These are phyloP conservation scores for Coenobita brevimanus DNA, from an alignment of 1,140 invertebrate genomes.

Conservation along the genomic window DNA sequence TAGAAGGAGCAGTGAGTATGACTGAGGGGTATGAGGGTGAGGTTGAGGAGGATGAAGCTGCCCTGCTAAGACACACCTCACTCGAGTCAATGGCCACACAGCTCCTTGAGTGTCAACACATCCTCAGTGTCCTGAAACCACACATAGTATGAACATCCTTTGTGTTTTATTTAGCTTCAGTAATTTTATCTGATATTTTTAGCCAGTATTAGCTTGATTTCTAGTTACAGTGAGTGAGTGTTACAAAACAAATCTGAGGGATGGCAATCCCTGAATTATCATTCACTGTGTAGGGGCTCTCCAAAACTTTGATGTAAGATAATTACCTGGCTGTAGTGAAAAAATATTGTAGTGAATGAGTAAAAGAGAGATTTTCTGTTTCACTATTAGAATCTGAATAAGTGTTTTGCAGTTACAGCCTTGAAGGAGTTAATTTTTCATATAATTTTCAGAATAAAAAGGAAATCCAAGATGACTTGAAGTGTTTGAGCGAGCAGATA, in stretches of 20 bases:
- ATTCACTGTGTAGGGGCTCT: too few species aligned
- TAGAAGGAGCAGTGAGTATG: too few species aligned
- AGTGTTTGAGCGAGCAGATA: constrained; percentile 28
- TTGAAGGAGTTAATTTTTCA: neutral
- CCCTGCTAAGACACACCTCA: constrained; percentile 38
- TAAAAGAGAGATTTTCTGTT: too few species aligned
- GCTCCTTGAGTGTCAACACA: constrained; percentile 57
- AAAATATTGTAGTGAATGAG: too few species aligned
- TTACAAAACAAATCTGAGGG: too few species aligned
- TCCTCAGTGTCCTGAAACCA: constrained; percentile 37
- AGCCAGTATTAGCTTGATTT: neutral
- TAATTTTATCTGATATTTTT: neutral
- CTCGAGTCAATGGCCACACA: constrained; percentile 44
- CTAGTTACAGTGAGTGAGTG: too few species aligned
- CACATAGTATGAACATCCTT: constrained; percentile 28
- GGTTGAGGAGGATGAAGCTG: neutral
- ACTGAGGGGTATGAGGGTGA: too few species aligned
- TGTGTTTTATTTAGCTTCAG: neutral
- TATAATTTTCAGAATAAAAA: constrained; percentile 40
- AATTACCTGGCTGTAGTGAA: too few species aligned
- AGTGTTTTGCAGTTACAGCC: too few species aligned
- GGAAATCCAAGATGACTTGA: constrained; percentile 44
- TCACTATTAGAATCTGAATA: too few species aligned
- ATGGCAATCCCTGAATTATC: too few species aligned
- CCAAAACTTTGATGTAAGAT: too few species aligned